phyloP scores from a whole-genome alignment of 2,797 vertebrate genomes.

The Natrix natrix region DNA sequence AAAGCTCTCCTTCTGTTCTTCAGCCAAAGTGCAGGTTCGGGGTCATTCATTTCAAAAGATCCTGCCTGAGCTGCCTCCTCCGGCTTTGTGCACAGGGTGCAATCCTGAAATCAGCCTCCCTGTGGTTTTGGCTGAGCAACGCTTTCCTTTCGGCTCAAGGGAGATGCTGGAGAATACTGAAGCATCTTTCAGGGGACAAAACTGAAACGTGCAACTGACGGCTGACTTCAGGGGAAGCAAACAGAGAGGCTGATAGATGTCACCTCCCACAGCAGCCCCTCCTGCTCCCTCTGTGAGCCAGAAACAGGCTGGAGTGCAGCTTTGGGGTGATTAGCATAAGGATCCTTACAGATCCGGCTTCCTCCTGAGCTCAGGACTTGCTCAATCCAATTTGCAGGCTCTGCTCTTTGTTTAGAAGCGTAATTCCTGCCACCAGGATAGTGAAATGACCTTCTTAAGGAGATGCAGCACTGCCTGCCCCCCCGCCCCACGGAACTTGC shows the following conservation, averaged over 20 bases:
- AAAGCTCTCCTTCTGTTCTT: not conserved
- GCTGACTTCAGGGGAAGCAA: not conserved
- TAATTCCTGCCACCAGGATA: constrained; percentile 71
- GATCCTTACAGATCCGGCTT: constrained; percentile 72
- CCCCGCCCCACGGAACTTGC: not conserved
- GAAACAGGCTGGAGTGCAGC: constrained; percentile 74
- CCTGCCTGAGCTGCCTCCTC: not conserved
- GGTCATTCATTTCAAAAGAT: not conserved
- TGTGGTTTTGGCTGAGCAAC: not conserved
- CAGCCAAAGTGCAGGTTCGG: not conserved
- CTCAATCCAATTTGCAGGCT: constrained; percentile 78
- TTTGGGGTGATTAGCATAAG: constrained; percentile 79
- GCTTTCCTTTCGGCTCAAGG: not conserved
- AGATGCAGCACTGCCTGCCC: constrained; percentile 46
- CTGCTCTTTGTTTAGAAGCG: constrained; percentile 76
- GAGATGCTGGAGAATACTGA: not conserved
- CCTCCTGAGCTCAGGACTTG: constrained; percentile 71
- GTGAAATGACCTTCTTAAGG: constrained; percentile 75
- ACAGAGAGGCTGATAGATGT: not conserved
- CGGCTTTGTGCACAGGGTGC: not conserved
- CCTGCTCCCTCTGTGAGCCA: constrained; percentile 51
- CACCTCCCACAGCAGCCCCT: not conserved
- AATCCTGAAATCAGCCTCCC: not conserved
- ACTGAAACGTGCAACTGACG: constrained; percentile 22
- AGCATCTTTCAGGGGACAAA: not conserved